These are phyloP conservation scores for Dermolepida albohirtum DNA, from an alignment of 2,888 invertebrate species.

Conservation along the genomic window DNA sequence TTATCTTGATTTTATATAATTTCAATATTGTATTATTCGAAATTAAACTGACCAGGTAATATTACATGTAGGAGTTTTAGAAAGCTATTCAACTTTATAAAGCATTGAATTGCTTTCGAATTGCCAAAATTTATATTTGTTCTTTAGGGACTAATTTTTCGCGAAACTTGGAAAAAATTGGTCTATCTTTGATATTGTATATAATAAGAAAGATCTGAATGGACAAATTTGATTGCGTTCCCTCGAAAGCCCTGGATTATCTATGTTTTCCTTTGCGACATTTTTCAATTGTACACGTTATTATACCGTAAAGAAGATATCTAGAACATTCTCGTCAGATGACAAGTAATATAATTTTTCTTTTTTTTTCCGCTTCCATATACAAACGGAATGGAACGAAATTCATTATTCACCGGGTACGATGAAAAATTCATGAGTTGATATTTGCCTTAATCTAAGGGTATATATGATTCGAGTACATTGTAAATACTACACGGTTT, in stretches of 20 bases:
- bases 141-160: too few species aligned
- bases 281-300: slow-evolving; percentile 10
- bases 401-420: slow-evolving; percentile 31
- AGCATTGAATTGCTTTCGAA: too few species aligned
- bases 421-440: slow-evolving; percentile 38
- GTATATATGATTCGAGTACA: slow-evolving; percentile 16
- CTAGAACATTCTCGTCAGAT: slow-evolving; percentile 9
- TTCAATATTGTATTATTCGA: too few species aligned
- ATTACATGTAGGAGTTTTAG: too few species aligned
- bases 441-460: slow-evolving; percentile 31
- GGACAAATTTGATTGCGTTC: too few species aligned
- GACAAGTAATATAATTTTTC: slow-evolving; percentile 14
- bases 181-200: too few species aligned
- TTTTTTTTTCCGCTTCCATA: neutral
- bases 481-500: slow-evolving; percentile 29
- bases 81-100: too few species aligned
- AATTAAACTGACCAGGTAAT: too few species aligned
- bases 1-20: too few species aligned
- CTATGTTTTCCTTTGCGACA: neutral
- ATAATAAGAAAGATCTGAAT: too few species aligned
- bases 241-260: neutral
- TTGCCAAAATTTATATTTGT: too few species aligned
- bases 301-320: slow-evolving; percentile 9
- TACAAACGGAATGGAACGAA: slow-evolving; percentile 15
- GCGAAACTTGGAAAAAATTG: too few species aligned